These are phyloP conservation scores for Coronaproctus castanopsis DNA, from an alignment of 2,888 invertebrate species.

Conservation along the genomic window DNA sequence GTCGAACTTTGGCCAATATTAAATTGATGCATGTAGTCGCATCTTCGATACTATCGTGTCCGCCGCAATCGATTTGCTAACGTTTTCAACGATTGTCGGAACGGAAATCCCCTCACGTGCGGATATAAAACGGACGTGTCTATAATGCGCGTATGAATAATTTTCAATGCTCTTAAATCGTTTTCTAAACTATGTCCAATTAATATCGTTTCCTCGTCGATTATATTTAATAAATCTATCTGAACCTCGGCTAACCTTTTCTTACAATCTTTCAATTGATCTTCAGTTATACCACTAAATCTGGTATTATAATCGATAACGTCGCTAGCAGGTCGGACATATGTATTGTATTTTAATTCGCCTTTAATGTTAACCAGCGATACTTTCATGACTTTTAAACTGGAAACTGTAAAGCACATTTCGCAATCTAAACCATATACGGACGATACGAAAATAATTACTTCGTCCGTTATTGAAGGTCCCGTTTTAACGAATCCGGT, in stretches of 20 bases:
- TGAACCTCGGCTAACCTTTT: slow-evolving; percentile 63
- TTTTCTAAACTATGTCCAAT: slow-evolving; percentile 91
- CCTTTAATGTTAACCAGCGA: slow-evolving; percentile 60
- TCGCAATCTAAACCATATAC: slow-evolving; percentile 86
- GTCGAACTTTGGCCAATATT: slow-evolving; percentile 53
- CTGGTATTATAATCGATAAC: slow-evolving; percentile 88
- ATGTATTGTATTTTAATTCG: slow-evolving; percentile 55
- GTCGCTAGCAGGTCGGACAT: slow-evolving; percentile 58
- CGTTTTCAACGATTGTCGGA: slow-evolving; percentile 58
- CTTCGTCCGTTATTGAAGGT: slow-evolving; percentile 29
- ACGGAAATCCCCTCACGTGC: slow-evolving; percentile 61
- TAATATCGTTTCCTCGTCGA: slow-evolving; percentile 64
- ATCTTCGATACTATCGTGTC: slow-evolving; percentile 88
- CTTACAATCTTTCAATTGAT: slow-evolving; percentile 29
- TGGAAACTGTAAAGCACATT: slow-evolving; percentile 80
- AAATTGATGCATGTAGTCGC: slow-evolving; percentile 75
- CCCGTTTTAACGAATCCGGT: slow-evolving; percentile 42
- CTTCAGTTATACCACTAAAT: slow-evolving; percentile 39
- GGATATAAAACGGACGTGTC: slow-evolving; percentile 82
- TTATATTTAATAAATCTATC: slow-evolving; percentile 57
- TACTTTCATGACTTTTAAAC: slow-evolving; percentile 69
- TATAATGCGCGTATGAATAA: slow-evolving; percentile 63
- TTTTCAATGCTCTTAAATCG: slow-evolving; percentile 66
- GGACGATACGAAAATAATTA: slow-evolving; percentile 26
- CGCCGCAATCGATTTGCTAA: slow-evolving; percentile 41